Evolutionary conservation across 2,888 invertebrate genomes (phyloP), one percentile per base, ranked within the genome.

Genomic region (Macaria notata): DNA sequence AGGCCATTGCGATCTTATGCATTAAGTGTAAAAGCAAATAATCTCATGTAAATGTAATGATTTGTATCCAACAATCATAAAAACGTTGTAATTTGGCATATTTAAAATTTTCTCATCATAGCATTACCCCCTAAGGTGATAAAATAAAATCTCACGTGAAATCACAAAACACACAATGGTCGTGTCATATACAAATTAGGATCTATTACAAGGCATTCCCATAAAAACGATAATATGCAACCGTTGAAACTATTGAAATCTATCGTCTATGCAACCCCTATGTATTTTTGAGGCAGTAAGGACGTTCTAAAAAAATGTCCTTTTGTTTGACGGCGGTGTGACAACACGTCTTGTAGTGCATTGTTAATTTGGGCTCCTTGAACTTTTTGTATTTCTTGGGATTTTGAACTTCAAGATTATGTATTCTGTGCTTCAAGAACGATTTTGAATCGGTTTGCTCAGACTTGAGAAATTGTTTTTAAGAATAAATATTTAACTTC

Each of bases 171-270:
- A 47, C 29, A 66, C 61, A 67, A 65, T 57, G 47, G 50, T 52
- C 58, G 65, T 62, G 53, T 62, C 65, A 66, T 69, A 62, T 63
- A 73, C 71, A 74, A 75, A 76, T 76, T 78, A 76, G 66, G 62
- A 59, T 63, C 61, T 46, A 55, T 62, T 68, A 63, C 68, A 70
- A 65, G 48, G 54, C 43, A 36, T 61, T 52, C 52, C 9, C 46
- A 55, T 57, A 56, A 59, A 66, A 64, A 64, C 45, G 47, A 58
- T 58, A 61, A 59, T 59, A 55, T 46, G 50, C 65, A 66, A 75
- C 74, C 73, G 79, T 79, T 79, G 73, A 76, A 68, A 75, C 75
- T 71, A 79, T 80, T 79, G n/a, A 79, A 76, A 69, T 69, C 71
- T 72, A 71, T 72, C 73, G 63, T 65, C 67, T 69, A 65, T 72